Percentiles rank a stretch among this genome's conserved stretches.
phyloP scores from a whole-genome alignment of 2,113 vertebrate species.

The Chamaetylas fuelleborni region DNA sequence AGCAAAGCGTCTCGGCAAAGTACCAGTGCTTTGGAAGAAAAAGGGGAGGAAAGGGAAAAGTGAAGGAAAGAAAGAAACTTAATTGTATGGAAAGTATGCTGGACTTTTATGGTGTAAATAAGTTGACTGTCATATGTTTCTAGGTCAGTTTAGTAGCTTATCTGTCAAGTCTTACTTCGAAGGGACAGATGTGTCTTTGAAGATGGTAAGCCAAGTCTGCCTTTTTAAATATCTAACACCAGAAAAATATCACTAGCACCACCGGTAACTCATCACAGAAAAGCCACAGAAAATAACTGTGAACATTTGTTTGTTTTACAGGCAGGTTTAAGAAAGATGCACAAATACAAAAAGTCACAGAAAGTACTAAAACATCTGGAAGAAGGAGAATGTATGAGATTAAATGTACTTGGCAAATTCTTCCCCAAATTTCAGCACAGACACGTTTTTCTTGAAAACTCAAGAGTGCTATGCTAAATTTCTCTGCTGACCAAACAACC shows the following conservation, averaged over 20 bases:
- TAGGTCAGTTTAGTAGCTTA: not conserved
- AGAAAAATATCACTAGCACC: not conserved
- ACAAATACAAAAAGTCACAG: not conserved
- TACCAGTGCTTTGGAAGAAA: not conserved
- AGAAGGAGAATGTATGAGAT: not conserved
- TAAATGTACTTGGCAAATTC: conserved; percentile 89
- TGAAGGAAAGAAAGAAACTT: not conserved
- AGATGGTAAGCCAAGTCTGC: not conserved
- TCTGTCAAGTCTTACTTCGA: not conserved
- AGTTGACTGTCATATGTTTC: not conserved
- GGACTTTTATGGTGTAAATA: not conserved
- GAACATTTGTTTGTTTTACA: not conserved
- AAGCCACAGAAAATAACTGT: not conserved
- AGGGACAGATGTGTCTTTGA: not conserved
- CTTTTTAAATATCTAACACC: not conserved
- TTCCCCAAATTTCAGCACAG: conserved; percentile 97
- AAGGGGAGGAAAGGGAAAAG: not conserved
- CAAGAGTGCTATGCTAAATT: conserved; percentile 81
- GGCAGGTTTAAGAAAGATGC: not conserved
- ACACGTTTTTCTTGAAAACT: conserved; percentile 96
- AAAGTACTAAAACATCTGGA: not conserved
- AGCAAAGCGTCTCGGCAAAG: not conserved
- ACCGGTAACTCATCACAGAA: not conserved
- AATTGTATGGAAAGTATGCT: not conserved
- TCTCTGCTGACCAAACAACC: conserved; percentile 93